These are phyloP conservation scores for Crenichthys baileyi DNA, from an alignment of 2,797 vertebrate genomes.

Conservation along the genomic window DNA sequence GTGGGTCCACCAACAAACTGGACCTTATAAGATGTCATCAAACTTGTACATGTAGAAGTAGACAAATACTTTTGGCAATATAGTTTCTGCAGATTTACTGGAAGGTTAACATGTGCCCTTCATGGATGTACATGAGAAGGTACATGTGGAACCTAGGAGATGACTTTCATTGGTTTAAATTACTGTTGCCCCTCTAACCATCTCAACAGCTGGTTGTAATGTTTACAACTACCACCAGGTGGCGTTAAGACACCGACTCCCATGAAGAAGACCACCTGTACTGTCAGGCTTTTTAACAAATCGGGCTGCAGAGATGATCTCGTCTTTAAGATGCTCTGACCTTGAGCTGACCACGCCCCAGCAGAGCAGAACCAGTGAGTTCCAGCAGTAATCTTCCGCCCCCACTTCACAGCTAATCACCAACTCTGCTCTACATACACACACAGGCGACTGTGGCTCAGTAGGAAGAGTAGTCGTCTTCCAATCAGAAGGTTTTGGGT, in stretches of 20 bases:
- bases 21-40: too few species aligned
- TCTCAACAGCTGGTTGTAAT: background rate
- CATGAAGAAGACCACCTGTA: background rate
- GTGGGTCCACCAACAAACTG: too few species aligned
- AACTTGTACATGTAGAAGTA: too few species aligned
- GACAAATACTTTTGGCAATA: too few species aligned
- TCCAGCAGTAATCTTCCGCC: too few species aligned
- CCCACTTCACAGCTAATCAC: too few species aligned
- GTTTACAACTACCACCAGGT: background rate
- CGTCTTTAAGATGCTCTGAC: background rate
- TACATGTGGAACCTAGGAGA: background rate
- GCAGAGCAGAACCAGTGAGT: too few species aligned
- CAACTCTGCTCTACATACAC: too few species aligned
- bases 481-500: too few species aligned
- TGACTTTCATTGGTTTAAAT: background rate
- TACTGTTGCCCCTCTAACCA: background rate
- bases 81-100: background rate
- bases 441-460: too few species aligned
- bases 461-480: too few species aligned
- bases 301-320: background rate
- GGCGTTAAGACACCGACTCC: background rate
- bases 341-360: background rate
- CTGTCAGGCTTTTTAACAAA: background rate
- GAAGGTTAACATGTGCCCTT: background rate
- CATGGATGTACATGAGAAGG: background rate